Evolutionary conservation across 2,113 vertebrate genomes (phyloP).

Genomic region (Tichodroma muraria): DNA sequence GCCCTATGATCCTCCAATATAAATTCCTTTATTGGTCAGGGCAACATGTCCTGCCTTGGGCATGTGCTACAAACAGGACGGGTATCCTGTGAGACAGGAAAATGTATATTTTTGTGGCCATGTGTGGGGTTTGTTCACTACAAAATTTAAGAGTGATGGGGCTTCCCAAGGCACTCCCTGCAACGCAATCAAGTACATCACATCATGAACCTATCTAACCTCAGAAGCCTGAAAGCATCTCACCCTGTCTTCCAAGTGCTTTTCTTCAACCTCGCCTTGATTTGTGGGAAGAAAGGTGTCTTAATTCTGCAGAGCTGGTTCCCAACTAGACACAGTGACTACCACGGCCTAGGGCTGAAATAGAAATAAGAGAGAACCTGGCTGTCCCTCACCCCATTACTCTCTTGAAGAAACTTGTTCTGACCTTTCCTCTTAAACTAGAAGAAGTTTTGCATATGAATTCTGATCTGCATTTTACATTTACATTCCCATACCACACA

Average conservation of each 20-base stretch:
- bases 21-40: not conserved
- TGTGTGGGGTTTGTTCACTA: not conserved
- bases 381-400: not conserved
- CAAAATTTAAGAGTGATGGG: not conserved
- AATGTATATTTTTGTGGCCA: not conserved
- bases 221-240: not conserved
- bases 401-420: not conserved
- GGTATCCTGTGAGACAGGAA: not conserved
- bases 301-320: not conserved
- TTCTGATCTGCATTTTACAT: not conserved
- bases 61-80: accelerated
- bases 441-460: not conserved
- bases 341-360: not conserved
- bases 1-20: not conserved
- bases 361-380: not conserved
- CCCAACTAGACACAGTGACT: not conserved
- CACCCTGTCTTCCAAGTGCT: not conserved
- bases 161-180: not conserved
- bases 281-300: not conserved
- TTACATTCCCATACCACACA: not conserved
- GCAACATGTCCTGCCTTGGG: not conserved
- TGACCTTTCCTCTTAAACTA: not conserved
- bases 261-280: not conserved
- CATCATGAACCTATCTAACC: not conserved
- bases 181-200: not conserved